Conservation (phyloP, 2,797 vertebrate species). For the Oreochromis grahami region DNA sequence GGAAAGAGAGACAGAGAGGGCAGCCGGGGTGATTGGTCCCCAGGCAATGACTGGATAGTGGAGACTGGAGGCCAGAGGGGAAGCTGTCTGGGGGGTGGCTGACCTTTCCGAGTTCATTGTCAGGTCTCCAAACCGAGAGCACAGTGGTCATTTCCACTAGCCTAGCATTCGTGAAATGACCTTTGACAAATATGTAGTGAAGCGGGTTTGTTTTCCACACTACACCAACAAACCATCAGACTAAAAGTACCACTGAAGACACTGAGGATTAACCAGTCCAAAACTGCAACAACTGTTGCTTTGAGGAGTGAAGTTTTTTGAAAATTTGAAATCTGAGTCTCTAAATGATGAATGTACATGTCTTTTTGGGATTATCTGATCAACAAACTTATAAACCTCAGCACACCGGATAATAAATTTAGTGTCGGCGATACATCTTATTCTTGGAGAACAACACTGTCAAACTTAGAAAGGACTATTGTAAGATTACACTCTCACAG, state of each 20-base stretch:
- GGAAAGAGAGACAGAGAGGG: slow-evolving; percentile 48
- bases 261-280: background rate
- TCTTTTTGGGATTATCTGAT: slow-evolving; percentile 34
- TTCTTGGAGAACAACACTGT: background rate
- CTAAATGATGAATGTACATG: slow-evolving; percentile 35
- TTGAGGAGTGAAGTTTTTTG: slow-evolving; percentile 14
- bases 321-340: slow-evolving; percentile 37
- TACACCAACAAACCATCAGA: background rate
- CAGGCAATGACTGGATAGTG: slow-evolving; percentile 64
- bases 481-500: slow-evolving; percentile 9
- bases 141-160: slow-evolving; percentile 44
- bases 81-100: slow-evolving; percentile 67
- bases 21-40: slow-evolving; percentile 72
- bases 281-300: background rate
- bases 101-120: slow-evolving; percentile 73
- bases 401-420: background rate
- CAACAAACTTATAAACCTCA: slow-evolving; percentile 47
- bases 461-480: background rate
- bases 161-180: background rate
- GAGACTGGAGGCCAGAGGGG: slow-evolving; percentile 63
- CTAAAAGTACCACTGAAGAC: background rate
- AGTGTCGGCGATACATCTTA: background rate
- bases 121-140: slow-evolving; percentile 54
- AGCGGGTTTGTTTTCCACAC: slow-evolving; percentile 5
- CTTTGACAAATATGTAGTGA: background rate